Evolutionary conservation across 2,113 vertebrate species (phyloP), one percentile per base, ranked within the genome.

Genomic region (Bubo bubo): DNA sequence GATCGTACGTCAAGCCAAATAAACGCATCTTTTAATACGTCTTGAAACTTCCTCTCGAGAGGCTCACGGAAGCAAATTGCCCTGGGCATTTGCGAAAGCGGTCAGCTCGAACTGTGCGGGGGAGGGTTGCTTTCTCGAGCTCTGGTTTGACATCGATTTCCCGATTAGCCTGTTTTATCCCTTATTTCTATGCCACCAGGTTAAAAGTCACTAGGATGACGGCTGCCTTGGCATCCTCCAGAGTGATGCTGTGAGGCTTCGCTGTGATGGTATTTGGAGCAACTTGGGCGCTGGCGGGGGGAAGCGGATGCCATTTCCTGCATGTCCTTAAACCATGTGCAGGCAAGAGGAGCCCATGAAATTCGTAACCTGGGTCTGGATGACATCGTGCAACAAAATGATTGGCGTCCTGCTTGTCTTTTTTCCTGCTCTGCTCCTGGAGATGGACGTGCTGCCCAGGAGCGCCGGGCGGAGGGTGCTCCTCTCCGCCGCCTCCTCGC

Each of bases 311-410:
- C 53, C 32, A 4, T 88, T 86, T 86, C 43, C 82, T 97, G 58
- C 62, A 93, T 91, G 90, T 89, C 41, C 52, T 91, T 83, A 86
- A 49, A 86, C 67, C 77, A 96, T 97, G 94, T 81, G 88, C 97
- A 90, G 93, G 84, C 92, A 79, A 93, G 96, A 95, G 77, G 96
- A 79, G 88, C 85, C 93, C 79, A 37, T 91, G 94, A 95, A 96
- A 94, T 81, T 97, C 9, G 71, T 90, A 55, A 85, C 93, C 37
- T 88, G 97, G 96, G 97, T 96, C 96, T 98, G 98, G 97, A 98
- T 95, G 90, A 97, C 97, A 94, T 98, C 98, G 95, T 98, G 98
- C 97, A 97, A 98, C 98, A 99, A 99, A 86, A 99, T 99, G 99
- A 95, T 98, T 96, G 89, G 98, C 34, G 68, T 98, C 73, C 96